Conservation (phyloP, 2,888 invertebrate genomes). For the Ichneumoninae sp. region DNA sequence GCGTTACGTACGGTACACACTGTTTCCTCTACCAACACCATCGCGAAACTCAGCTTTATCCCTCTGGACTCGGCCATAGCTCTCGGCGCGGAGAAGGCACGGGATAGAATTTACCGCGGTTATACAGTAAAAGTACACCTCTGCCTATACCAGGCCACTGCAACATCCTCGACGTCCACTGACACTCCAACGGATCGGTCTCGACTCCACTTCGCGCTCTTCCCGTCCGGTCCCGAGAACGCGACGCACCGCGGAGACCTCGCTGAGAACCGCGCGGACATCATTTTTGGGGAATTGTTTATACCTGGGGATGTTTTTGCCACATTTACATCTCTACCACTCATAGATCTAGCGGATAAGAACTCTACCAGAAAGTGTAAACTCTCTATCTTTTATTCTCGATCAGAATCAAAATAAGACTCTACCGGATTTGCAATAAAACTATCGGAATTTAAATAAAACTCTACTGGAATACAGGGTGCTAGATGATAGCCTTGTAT, state of each 20-base stretch:
- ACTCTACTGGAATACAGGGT: too few relatives aligned
- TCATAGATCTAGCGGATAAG: too few relatives aligned
- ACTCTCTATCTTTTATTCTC: too few relatives aligned
- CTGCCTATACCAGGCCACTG: slow-evolving; percentile 4
- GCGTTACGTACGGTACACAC: background rate
- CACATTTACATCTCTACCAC: too few relatives aligned
- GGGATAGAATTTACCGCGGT: slow-evolving; percentile 22
- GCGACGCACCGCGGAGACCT: background rate
- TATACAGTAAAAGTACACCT: slow-evolving; percentile 18
- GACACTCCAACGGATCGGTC: slow-evolving; percentile 30
- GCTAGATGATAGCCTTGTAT: too few relatives aligned
- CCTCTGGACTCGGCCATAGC: slow-evolving; percentile 16
- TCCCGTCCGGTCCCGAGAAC: background rate
- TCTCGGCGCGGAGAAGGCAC: background rate
- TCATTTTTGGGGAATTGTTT: background rate
- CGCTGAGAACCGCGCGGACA: background rate
- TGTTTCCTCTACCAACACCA: slow-evolving; percentile 35
- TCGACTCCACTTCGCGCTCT: slow-evolving; percentile 10
- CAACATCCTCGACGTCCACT: slow-evolving; percentile 21
- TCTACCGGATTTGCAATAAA: too few relatives aligned
- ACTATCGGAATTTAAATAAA: too few relatives aligned
- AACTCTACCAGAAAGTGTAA: too few relatives aligned
- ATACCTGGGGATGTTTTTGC: too few relatives aligned
- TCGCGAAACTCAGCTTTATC: slow-evolving; percentile 27
- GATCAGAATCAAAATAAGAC: too few relatives aligned